Percentiles rank a stretch among this genome's conserved stretches.
Conservation (phyloP, 2,113 vertebrate species). For the Polypterus senegalus region DNA sequence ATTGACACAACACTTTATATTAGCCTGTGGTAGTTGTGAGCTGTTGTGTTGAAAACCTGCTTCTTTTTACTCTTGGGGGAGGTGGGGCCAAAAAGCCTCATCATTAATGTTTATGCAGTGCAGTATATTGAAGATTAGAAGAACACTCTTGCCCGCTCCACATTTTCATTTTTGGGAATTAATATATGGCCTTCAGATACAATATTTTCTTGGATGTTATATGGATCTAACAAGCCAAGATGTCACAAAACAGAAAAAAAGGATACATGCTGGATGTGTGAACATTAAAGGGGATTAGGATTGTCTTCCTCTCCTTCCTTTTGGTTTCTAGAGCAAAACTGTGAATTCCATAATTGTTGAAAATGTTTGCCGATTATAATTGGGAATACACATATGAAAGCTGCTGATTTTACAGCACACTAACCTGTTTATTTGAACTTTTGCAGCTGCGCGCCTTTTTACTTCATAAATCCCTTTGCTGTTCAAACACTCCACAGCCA, state of each 20-base stretch:
- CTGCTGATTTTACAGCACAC: conserved; percentile 16
- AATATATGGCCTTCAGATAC: no score
- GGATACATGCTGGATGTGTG: no score
- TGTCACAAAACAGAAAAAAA: no score
- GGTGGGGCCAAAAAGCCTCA: background rate
- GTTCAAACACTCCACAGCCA: conserved; percentile 36
- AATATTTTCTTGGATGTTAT: no score
- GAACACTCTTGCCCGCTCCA: no score
- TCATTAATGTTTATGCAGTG: no score
- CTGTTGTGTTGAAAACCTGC: background rate
- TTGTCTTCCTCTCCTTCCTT: no score
- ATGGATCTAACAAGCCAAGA: no score
- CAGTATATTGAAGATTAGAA: no score
- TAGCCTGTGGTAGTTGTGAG: background rate
- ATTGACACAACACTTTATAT: background rate
- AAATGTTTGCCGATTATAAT: conserved; percentile 25
- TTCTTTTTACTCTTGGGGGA: background rate
- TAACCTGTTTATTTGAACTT: conserved; percentile 34
- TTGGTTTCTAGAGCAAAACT: background rate
- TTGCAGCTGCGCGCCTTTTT: conserved; percentile 1
- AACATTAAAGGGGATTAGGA: no score
- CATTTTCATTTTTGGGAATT: no score
- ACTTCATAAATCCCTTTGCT: conserved; percentile 13
- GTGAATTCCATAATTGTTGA: conserved; percentile 15
- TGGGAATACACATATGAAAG: conserved; percentile 15